Base-by-base conservation (phyloP, 1,140 invertebrate species). In the Scaptomyza hsui region DNA sequence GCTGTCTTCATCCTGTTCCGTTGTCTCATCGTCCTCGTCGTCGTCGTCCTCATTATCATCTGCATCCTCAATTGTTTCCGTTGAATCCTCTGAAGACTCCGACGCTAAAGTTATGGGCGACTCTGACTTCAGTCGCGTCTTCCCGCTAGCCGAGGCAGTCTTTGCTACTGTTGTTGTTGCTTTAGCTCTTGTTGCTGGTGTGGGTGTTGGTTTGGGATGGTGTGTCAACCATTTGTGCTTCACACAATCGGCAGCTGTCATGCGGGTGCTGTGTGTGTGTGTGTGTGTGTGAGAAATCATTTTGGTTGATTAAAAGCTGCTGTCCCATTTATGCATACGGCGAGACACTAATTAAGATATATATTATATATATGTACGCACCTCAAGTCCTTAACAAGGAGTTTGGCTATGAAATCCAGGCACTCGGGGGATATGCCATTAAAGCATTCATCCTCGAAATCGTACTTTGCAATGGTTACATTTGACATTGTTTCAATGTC, bases 401-500 rank as follows among this genome's bases (percentile, higher is more conserved):
- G 93, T 92, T 96, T 96, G 65, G 92, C 93, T 72, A 99, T 98
- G 92, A 98, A 99, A 92, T 98, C 97, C 92, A 98, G 97, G 44
- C 97, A 97, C 78, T 97, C 95, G 42, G 96, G 95, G 2, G 97
- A 98, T 72, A 98, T 98, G 70, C 96, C 95, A 78, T 96, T 95
- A 92, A 98, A 99, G 21, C 96, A 96, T 91, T 98, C 97, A 91
- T 99, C 97, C 75, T 98, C 97, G 91, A 98, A 99, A 91, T 99
- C 98, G 83, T 97, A 99, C 90, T 98, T 97, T 12, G 97, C 97
- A 76, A 98, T 95, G 2, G 97, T 98, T 1, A 99, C 97, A 91
- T 99, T 99, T 1, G 97, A 97, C 97, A 98, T 98, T 9, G 98
- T 99, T 92, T 99, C 97, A 64, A 97, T 94, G 91, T 99, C 98